These are phyloP conservation scores for Nasonovia ribisnigri DNA, from an alignment of 2,888 invertebrate species.

Conservation along the genomic window DNA sequence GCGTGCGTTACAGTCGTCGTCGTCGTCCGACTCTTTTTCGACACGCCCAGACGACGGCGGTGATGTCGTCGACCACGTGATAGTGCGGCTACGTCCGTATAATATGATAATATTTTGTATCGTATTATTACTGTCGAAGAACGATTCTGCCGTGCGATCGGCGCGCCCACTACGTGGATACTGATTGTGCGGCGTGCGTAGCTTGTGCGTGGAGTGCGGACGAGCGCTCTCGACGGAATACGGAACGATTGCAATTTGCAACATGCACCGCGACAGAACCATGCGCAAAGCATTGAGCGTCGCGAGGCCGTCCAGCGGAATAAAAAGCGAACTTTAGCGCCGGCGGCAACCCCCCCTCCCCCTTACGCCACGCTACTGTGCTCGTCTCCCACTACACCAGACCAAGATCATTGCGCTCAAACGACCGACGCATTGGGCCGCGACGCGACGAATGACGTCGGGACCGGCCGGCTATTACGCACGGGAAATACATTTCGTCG, in stretches of 20 bases:
- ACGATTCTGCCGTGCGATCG: background rate
- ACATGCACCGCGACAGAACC: background rate
- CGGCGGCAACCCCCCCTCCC: background rate
- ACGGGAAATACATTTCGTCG: background rate
- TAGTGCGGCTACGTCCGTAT: background rate
- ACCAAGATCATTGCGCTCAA: background rate
- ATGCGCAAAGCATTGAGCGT: background rate
- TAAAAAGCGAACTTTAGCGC: background rate
- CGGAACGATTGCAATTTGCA: background rate
- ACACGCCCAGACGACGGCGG: background rate
- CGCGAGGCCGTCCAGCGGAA: background rate
- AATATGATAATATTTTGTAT: background rate
- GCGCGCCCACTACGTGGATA: background rate
- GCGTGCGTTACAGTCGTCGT: background rate
- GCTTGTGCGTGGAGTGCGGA: background rate
- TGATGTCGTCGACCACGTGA: background rate
- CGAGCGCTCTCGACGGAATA: background rate
- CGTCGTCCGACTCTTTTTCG: background rate
- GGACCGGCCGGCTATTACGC: background rate
- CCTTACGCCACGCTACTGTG: background rate
- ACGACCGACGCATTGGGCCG: background rate
- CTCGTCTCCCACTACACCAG: fast-evolving
- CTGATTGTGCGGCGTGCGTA: background rate
- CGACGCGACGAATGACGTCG: background rate
- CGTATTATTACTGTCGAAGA: background rate